Base-by-base conservation (phyloP, 2,888 invertebrate species). In the Gandaritis pyraliata region DNA sequence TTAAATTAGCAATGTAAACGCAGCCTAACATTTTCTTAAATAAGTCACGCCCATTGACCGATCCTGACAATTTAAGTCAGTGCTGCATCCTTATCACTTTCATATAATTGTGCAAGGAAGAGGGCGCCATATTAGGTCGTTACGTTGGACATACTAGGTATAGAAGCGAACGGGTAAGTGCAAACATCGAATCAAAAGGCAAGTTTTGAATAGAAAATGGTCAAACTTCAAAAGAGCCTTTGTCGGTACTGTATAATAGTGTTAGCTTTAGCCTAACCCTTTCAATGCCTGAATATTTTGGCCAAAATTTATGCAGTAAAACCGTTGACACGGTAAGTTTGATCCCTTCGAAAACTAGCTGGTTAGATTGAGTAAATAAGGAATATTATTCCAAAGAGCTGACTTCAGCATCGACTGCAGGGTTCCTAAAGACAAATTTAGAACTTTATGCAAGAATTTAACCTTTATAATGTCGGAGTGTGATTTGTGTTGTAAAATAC, bases 101-200 rank as follows among this genome's bases (percentile, higher is more conserved):
- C n/a, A n/a, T n/a, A n/a, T n/a, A n/a, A n/a, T n/a, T n/a, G n/a
- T n/a, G n/a, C n/a, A n/a, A n/a, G n/a, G n/a, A n/a, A n/a, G n/a
- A n/a, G n/a, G n/a, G n/a, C n/a, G n/a, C n/a, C n/a, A n/a, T n/a
- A n/a, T n/a, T n/a, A n/a, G n/a, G n/a, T n/a, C n/a, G n/a, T n/a
- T n/a, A n/a, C n/a, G n/a, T n/a, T n/a, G n/a, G n/a, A n/a, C n/a
- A n/a, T n/a, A n/a, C n/a, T n/a, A n/a, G n/a, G n/a, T n/a, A n/a
- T n/a, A n/a, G n/a, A n/a, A 18, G 13, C 8, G 8, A 51, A 52
- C 8, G 39, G 53, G 50, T 55, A 41, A 58, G 50, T 39, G 53
- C 54, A 50, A 62, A 58, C 41, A 63, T 4, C 16, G 15, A 49
- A 23, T 50, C 50, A 58, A 58, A 58, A 62, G 58, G 54, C 54